These are phyloP conservation scores for Eupithecia pulchellata DNA, from an alignment of 2,888 invertebrate genomes.

Conservation along the genomic window DNA sequence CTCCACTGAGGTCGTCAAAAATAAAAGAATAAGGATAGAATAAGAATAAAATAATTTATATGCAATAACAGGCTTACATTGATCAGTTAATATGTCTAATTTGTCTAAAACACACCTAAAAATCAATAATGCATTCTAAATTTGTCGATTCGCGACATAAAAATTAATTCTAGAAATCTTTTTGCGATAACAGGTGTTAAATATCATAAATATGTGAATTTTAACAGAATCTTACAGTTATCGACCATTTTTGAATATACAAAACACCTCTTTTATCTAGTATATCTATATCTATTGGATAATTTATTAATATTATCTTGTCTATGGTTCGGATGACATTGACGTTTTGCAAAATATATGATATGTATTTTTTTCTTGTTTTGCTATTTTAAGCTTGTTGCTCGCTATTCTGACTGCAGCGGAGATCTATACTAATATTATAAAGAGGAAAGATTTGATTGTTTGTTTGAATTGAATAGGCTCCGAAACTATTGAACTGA, in stretches of 20 bases:
- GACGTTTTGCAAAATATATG: not conserved
- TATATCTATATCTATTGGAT: no score
- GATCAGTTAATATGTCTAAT: not conserved
- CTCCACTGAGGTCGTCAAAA: no score
- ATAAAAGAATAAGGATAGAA: no score
- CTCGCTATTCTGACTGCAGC: no score
- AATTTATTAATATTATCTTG: not conserved
- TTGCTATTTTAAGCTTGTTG: no score
- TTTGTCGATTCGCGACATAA: not conserved
- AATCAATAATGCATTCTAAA: constrained; percentile 7
- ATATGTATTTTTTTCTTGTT: no score
- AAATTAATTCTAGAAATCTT: constrained; percentile 1
- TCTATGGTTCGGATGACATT: not conserved
- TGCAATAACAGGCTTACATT: no score
- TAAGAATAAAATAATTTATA: no score
- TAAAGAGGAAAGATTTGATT: no score
- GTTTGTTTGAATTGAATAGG: no score
- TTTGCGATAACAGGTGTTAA: constrained; percentile 28
- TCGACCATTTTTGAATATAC: not conserved
- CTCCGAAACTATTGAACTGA: no score
- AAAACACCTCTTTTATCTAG: constrained; percentile 5
- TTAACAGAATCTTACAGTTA: constrained; percentile 4
- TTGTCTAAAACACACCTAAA: constrained; percentile 1
- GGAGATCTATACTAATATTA: no score
- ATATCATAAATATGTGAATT: constrained; percentile 17